Percentiles rank a stretch among this genome's conserved stretches.
Conservation (phyloP, 1,140 invertebrate genomes). For the Lepidurus packardi region DNA sequence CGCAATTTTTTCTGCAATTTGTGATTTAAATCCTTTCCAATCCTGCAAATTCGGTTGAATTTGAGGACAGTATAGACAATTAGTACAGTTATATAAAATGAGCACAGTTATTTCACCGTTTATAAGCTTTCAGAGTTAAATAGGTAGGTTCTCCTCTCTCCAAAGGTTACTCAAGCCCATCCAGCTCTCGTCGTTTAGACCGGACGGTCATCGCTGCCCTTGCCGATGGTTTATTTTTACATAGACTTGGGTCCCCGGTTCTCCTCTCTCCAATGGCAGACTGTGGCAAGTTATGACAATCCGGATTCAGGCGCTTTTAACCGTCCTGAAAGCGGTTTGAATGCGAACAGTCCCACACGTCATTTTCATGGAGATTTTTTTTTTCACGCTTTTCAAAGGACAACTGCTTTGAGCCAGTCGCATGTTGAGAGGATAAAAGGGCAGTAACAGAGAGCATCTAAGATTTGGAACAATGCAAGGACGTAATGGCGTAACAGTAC, state of each 20-base stretch:
- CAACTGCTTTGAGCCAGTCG: slow-evolving; percentile 9
- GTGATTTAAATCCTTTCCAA: too few species aligned
- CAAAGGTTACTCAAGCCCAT: background rate
- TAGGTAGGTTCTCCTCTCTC: too few species aligned
- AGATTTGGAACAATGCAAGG: slow-evolving; percentile 14
- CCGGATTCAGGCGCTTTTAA: slow-evolving; percentile 17
- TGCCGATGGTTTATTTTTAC: background rate
- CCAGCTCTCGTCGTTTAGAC: background rate
- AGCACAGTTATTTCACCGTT: too few species aligned
- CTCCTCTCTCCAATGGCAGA: background rate
- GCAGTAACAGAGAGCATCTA: background rate
- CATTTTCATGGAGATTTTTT: slow-evolving; percentile 15
- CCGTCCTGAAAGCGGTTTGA: background rate
- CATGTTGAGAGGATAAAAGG: background rate
- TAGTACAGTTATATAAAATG: too few species aligned
- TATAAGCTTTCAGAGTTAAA: background rate
- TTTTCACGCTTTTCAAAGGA: background rate
- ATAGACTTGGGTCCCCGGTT: background rate
- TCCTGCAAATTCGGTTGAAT: too few species aligned
- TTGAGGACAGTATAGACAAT: too few species aligned
- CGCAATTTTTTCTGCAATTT: too few species aligned
- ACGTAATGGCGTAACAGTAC: background rate
- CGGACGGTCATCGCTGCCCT: background rate
- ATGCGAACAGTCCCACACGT: background rate
- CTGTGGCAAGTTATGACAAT: background rate